Evolutionary conservation across 2,797 vertebrate genomes (phyloP), one percentile per base, ranked within the genome.

Genomic region (Tauraco hartlaubi): DNA sequence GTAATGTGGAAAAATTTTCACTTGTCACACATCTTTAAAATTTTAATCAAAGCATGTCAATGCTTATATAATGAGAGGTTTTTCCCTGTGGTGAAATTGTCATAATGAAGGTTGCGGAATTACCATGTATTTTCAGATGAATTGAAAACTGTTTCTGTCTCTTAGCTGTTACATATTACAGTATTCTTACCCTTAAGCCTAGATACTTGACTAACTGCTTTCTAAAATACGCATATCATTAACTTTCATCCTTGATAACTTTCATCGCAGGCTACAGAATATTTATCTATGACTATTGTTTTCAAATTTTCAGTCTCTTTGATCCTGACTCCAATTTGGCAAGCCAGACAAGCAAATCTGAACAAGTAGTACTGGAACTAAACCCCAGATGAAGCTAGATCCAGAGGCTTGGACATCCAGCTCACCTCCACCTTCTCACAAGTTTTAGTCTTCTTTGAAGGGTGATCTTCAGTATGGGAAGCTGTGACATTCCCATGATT

Each of bases 11-110:
- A 66, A 90, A 89, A 83, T 64, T 85, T 92, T 87, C 80, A 89
- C 88, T 92, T 94, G 91, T 96, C 94, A 92, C 67, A 76, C 56
- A 90, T 22, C 20, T 77, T 93, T 91, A 89, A 94, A 93, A 92
- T 89, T 96, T 96, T 96, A 95, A 95, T 94, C 88, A 95, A 96
- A 97, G 81, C 78, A 48, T 77, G 81, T 85, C 96, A 92, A 2
- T 74, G 74, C 61, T 92, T 21, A 52, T n/a, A 77, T 63, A 93
- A 95, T 46, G 81, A 89, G 78, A 82, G 19, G 31, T 54, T 87
- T 90, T 82, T 76, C 55, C 80, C 84, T 0, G 0, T 83, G 49
- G 89, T 88, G 48, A 89, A 85, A 85, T 48, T 71, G 74, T 77
- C 85, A 55, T 88, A 92, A 90, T 62, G 87, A 88, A 92, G 52